Evolutionary conservation across 2,113 vertebrate genomes (phyloP).

Genomic region (Notiomystis cincta): DNA sequence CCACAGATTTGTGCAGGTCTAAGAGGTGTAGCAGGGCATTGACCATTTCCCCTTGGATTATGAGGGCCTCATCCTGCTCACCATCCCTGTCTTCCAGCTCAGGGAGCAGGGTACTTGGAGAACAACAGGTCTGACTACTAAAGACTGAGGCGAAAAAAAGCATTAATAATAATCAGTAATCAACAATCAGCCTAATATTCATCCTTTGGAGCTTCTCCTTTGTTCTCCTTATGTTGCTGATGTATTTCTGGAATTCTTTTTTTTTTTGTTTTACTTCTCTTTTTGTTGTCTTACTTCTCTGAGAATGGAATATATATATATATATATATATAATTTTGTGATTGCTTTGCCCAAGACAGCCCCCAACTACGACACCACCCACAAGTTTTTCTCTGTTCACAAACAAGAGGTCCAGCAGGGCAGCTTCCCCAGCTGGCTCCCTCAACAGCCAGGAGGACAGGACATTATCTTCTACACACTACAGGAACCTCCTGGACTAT

Average conservation of each 20-base stretch:
- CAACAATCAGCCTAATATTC: no score
- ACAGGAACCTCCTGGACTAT: background rate
- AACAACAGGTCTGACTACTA: background rate
- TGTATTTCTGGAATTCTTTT: background rate
- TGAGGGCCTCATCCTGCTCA: background rate
- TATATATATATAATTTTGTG: background rate
- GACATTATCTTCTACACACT: background rate
- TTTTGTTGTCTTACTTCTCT: background rate
- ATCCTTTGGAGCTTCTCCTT: background rate
- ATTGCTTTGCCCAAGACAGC: background rate
- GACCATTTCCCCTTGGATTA: background rate
- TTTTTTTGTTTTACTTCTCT: no score
- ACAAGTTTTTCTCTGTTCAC: background rate
- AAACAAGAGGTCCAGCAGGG: background rate
- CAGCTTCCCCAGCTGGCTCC: background rate
- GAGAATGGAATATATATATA: background rate
- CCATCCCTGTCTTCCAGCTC: background rate
- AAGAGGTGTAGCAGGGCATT: background rate
- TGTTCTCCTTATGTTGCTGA: background rate
- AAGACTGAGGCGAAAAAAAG: background rate
- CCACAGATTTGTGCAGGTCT: background rate
- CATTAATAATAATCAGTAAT: no score
- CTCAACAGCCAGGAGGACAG: background rate
- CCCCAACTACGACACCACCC: background rate
- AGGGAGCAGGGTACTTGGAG: background rate